Evolutionary conservation across 2,888 invertebrate genomes (phyloP), one percentile per base, ranked within the genome.

Genomic region (Brassicogethes aeneus): DNA sequence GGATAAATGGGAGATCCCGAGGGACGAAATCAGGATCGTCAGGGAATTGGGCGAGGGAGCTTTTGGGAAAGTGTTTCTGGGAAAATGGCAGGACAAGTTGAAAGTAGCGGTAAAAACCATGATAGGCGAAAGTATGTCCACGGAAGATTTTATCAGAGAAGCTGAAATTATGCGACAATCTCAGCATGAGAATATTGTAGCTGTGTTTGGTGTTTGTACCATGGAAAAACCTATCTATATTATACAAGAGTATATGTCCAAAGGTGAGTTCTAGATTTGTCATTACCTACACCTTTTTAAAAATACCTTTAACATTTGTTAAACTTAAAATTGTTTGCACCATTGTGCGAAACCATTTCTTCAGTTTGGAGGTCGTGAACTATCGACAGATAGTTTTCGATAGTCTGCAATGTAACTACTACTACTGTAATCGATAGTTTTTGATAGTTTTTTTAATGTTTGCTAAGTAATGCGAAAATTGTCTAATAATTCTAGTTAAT

Each of bases 141-240:
- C 23, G 5, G 23, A 23, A 23, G 23, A 23, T 7, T 23, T 23
- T 10, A 23, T 23, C 5, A 10, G 5, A 10, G 23, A 23, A 10
- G 23, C 23, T 7, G 23, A 5, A 23, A 5, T 23, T 23, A 23
- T 23, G 23, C 23, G 23, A 23, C 23, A 23, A 10, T 23, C 10
- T 10, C 5, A 23, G 10, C 23, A 23, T 23, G 5, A 5, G 23
- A 23, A 23, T 5, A 23, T 80, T 14, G 79, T 80, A 8, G 74
- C 76, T 17, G 62, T 80, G 37, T 80, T 76, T 54, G 80, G 78
- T 12, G 79, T 80, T 3, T 80, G 80, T 58, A 76, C 79, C 1
- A 69, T 72, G 45, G 75, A 76, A 54, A 79, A 80, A 55, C 80
- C 80, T 1, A 76, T 80, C 45, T 77, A 75, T 57, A 80, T 81